Conservation (phyloP, 2,888 invertebrate species). For the Gnatocerus cornutus region DNA sequence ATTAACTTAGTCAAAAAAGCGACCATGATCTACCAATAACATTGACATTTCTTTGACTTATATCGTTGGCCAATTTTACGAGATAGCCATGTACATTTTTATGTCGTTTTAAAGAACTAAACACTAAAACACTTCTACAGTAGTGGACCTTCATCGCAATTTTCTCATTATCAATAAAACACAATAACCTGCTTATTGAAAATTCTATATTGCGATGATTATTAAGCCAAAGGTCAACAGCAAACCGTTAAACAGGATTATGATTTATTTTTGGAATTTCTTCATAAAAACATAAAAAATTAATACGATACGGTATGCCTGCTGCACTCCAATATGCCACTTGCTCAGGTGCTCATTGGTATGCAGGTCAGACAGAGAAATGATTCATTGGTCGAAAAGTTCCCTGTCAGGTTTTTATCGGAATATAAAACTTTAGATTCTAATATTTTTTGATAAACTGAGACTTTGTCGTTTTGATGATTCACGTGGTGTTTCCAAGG, state of each 20-base stretch:
- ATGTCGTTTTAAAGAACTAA: too few species aligned
- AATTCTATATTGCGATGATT: neutral
- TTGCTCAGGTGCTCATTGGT: conserved; percentile 1
- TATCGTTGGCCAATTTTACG: too few species aligned
- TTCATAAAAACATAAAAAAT: neutral
- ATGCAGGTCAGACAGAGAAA: conserved; percentile 1
- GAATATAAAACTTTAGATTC: too few species aligned
- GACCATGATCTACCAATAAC: neutral
- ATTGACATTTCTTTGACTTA: conserved; percentile 3
- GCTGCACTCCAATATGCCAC: neutral
- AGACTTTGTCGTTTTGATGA: neutral
- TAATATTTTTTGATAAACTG: neutral
- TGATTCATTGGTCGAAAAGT: conserved; percentile 2
- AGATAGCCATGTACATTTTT: too few species aligned
- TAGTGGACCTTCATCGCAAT: too few species aligned
- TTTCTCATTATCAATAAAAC: neutral
- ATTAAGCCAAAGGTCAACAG: neutral
- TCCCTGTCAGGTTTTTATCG: neutral
- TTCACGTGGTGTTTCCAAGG: neutral
- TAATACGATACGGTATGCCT: too few species aligned
- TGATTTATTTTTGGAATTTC: neutral
- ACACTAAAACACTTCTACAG: too few species aligned
- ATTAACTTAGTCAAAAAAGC: neutral
- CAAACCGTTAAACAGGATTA: neutral
- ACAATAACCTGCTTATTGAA: neutral